Conservation (phyloP, 2,888 invertebrate genomes). For the Helicoverpa assulta region DNA sequence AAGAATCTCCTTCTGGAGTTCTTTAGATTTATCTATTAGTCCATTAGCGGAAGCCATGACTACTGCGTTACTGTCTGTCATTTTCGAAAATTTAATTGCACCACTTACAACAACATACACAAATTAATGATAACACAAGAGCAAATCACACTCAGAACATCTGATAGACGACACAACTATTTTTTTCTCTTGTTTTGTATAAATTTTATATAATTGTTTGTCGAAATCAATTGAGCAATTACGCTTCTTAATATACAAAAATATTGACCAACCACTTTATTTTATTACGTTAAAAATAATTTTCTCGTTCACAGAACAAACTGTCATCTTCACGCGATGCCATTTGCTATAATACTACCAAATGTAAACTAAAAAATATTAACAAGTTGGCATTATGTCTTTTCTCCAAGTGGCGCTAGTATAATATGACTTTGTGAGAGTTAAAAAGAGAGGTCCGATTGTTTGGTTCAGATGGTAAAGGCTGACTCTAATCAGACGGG, state of each 20-base stretch:
- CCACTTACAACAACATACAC: constrained; percentile 63
- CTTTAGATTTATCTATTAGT: constrained; percentile 85
- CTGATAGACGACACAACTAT: constrained; percentile 63
- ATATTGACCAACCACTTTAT: constrained; percentile 41
- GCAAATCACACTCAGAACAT: constrained; percentile 71
- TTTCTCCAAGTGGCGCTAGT: constrained; percentile 43
- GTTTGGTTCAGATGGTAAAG: constrained; percentile 15
- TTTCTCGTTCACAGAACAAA: constrained; percentile 63
- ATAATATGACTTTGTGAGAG: background rate
- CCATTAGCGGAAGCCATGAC: constrained; percentile 78
- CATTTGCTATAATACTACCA: constrained; percentile 72
- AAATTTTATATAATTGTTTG: constrained; percentile 31
- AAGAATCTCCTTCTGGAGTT: constrained; percentile 94
- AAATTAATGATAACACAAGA: constrained; percentile 69
- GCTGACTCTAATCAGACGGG: constrained; percentile 6
- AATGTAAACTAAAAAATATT: constrained; percentile 32
- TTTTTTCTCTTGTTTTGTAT: constrained; percentile 48
- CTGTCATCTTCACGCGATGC: constrained; percentile 78
- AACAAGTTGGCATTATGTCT: constrained; percentile 28
- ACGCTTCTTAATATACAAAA: constrained; percentile 40
- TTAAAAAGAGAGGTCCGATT: constrained; percentile 53
- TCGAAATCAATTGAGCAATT: constrained; percentile 35
- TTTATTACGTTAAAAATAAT: constrained; percentile 53
- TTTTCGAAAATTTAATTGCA: constrained; percentile 63
- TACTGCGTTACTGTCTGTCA: constrained; percentile 81